phyloP scores from a whole-genome alignment of 2,888 invertebrate genomes.

The Alloplasta piceator region DNA sequence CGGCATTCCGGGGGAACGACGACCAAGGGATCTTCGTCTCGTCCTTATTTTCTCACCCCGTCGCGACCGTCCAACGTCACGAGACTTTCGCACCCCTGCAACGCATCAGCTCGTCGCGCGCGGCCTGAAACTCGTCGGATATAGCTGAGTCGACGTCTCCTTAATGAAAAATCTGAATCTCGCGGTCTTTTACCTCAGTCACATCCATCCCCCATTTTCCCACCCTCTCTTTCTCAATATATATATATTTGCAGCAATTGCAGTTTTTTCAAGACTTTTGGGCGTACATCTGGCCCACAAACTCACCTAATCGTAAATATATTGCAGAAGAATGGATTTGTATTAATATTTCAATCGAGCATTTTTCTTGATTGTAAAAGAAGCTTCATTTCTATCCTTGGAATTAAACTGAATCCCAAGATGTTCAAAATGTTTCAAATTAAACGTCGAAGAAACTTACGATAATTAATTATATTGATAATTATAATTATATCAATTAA shows the following conservation, averaged over 20 bases:
- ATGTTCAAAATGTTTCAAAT: no score
- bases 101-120: constrained; percentile 34
- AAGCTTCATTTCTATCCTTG: no score
- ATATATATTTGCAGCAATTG: constrained; percentile 15
- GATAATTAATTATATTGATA: no score
- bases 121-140: constrained; percentile 72
- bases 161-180: constrained; percentile 83
- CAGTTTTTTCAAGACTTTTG: constrained; percentile 49
- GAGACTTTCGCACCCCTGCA: constrained; percentile 60
- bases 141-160: constrained; percentile 83
- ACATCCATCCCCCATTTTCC: constrained; percentile 67
- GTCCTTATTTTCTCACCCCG: constrained; percentile 69
- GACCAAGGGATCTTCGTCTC: constrained; percentile 65
- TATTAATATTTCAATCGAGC: no score
- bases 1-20: constrained; percentile 67
- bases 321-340: no score
- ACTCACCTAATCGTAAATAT: background rate
- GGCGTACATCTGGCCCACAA: constrained; percentile 27
- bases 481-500: no score
- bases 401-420: no score
- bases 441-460: no score
- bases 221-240: constrained; percentile 36
- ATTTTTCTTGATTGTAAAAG: no score
- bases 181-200: constrained; percentile 65
- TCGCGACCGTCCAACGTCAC: constrained; percentile 61